Conservation (phyloP, 2,888 invertebrate genomes). For the Trachelus iudaicus region DNA sequence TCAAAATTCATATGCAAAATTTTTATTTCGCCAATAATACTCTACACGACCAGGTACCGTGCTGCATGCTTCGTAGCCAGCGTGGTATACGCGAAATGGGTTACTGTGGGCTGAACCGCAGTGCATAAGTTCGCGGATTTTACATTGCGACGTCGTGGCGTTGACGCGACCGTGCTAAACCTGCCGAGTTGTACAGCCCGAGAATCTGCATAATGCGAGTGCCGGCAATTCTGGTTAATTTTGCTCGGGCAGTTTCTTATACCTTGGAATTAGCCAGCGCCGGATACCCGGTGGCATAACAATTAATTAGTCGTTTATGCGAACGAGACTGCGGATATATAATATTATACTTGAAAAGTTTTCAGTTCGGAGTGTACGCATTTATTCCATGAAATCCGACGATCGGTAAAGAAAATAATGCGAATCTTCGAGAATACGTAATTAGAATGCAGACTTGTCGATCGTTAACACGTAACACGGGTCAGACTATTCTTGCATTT, state of each 20-base stretch:
- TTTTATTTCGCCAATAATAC: too few species aligned
- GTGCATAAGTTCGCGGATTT: slow-evolving; percentile 37
- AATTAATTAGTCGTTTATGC: slow-evolving; percentile 29
- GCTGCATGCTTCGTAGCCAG: too few species aligned
- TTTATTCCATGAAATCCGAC: too few species aligned
- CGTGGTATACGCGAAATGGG: background rate
- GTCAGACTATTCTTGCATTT: too few species aligned
- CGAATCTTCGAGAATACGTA: too few species aligned
- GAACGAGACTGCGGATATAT: slow-evolving; percentile 9
- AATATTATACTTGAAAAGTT: too few species aligned
- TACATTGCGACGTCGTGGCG: slow-evolving; percentile 35
- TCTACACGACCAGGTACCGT: too few species aligned
- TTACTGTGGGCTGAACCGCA: background rate
- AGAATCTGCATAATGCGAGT: slow-evolving; percentile 49
- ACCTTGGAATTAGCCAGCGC: slow-evolving; percentile 32
- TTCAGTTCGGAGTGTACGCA: too few species aligned
- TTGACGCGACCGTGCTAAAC: slow-evolving; percentile 42
- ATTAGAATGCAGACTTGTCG: too few species aligned
- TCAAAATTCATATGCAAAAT: too few species aligned
- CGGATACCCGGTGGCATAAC: slow-evolving; percentile 25
- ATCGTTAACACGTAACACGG: too few species aligned
- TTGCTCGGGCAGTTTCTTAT: slow-evolving; percentile 36
- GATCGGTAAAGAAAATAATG: too few species aligned
- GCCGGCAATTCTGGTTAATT: slow-evolving; percentile 29
- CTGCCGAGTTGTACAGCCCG: slow-evolving; percentile 38